Percentiles rank a stretch among this genome's conserved stretches.
Conservation (phyloP, 2,888 invertebrate species). For the Vanessa cardui region DNA sequence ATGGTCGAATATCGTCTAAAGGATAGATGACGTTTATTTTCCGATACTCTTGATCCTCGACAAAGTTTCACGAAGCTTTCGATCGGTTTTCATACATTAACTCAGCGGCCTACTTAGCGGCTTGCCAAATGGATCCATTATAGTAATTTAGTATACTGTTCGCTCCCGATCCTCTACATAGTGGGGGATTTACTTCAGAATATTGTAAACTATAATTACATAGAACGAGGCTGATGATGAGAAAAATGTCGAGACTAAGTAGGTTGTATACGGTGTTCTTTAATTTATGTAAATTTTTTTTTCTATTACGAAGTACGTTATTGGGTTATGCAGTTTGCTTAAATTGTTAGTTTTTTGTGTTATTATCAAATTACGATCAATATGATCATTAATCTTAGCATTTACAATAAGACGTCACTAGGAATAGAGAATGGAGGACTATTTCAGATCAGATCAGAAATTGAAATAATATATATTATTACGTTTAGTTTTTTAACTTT, state of each 20-base stretch:
- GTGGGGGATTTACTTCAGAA: conserved; percentile 18
- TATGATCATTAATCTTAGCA: too few relatives aligned
- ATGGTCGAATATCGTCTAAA: neutral
- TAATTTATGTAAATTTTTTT: too few relatives aligned
- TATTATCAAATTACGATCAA: too few relatives aligned
- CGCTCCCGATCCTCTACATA: conserved; percentile 17
- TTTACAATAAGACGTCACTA: too few relatives aligned
- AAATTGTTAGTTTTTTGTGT: too few relatives aligned
- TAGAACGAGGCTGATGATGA: neutral
- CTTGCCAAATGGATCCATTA: conserved; percentile 60
- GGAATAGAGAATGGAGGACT: too few relatives aligned
- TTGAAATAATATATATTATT: too few relatives aligned
- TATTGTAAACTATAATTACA: conserved; percentile 10
- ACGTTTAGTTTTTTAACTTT: too few relatives aligned
- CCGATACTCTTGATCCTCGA: conserved; percentile 8
- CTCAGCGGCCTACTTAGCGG: conserved; percentile 52
- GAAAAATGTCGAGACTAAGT: neutral
- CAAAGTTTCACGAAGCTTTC: conserved; percentile 9
- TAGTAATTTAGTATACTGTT: conserved; percentile 48
- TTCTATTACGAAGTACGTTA: too few relatives aligned
- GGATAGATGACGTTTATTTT: neutral
- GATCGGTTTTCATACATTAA: conserved; percentile 42
- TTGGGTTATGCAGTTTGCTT: too few relatives aligned
- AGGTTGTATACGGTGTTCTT: neutral
- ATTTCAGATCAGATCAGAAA: too few relatives aligned